phyloP scores from a whole-genome alignment of 2,797 vertebrate genomes.

The Sparus aurata region DNA sequence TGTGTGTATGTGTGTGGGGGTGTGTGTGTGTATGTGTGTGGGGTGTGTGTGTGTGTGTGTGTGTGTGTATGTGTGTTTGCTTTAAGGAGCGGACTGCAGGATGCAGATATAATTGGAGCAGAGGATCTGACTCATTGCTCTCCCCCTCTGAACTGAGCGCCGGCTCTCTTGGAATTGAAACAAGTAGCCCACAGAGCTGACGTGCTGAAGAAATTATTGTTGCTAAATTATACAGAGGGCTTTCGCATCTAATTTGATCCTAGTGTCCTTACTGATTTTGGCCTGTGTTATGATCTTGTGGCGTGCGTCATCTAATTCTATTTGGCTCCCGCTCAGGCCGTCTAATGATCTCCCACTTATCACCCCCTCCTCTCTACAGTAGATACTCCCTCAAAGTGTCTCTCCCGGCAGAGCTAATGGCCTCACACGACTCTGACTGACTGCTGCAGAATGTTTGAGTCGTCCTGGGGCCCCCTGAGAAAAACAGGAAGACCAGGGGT shows the following conservation, averaged over 20 bases:
- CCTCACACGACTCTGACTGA: slow-evolving; percentile 33
- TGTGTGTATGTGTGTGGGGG: too few relatives aligned
- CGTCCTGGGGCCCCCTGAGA: slow-evolving; percentile 55
- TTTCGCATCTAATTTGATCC: slow-evolving; percentile 76
- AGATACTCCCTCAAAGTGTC: slow-evolving; percentile 64
- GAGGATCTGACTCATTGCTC: slow-evolving; percentile 82
- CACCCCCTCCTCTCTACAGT: slow-evolving; percentile 28
- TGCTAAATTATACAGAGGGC: slow-evolving; percentile 72
- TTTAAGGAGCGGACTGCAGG: slow-evolving; percentile 79
- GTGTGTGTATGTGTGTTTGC: slow-evolving; percentile 59
- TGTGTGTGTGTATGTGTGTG: slow-evolving; percentile 56
- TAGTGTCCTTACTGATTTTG: slow-evolving; percentile 66
- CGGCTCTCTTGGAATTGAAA: slow-evolving; percentile 70
- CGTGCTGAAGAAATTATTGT: slow-evolving; percentile 73
- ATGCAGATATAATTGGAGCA: slow-evolving; percentile 85
- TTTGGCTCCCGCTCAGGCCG: slow-evolving; percentile 65
- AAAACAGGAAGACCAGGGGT: slow-evolving; percentile 76
- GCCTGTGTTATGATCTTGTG: slow-evolving; percentile 63
- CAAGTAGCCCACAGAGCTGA: slow-evolving; percentile 74
- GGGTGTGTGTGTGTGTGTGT: slow-evolving; percentile 64
- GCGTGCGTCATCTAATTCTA: slow-evolving; percentile 73
- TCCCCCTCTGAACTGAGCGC: slow-evolving; percentile 65
- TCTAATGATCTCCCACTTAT: slow-evolving; percentile 75
- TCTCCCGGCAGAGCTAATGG: slow-evolving; percentile 54
- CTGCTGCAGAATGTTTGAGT: slow-evolving; percentile 50